phyloP scores from a whole-genome alignment of 2,888 invertebrate species.

The Synanthedon formicaeformis region DNA sequence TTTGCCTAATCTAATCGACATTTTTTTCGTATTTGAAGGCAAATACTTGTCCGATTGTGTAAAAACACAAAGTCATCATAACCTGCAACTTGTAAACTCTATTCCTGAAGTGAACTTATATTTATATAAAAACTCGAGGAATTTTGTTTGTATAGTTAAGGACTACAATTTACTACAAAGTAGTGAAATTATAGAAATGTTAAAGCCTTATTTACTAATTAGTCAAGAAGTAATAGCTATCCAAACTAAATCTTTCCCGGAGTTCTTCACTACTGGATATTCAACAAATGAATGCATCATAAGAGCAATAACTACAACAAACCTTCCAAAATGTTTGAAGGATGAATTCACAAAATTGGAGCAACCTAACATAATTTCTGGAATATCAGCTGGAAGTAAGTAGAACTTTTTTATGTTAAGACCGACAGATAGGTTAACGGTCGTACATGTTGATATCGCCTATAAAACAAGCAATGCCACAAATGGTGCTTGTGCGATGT shows the following conservation, averaged over 20 bases:
- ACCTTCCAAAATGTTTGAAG: conserved; percentile 12
- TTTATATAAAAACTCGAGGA: conserved; percentile 29
- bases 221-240: conserved; percentile 39
- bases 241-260: conserved; percentile 45
- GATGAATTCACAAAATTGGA: conserved; percentile 40
- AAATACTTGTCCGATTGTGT: conserved; percentile 42
- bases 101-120: conserved; percentile 34
- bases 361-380: conserved; percentile 61
- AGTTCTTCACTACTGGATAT: conserved; percentile 35
- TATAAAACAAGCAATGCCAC: too few relatives aligned
- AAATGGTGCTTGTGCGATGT: too few relatives aligned
- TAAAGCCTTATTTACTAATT: conserved; percentile 30
- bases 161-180: conserved; percentile 46
- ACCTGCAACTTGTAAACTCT: conserved; percentile 31
- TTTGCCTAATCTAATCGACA: conserved; percentile 26
- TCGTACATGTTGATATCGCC: too few relatives aligned
- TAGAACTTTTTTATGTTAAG: not conserved
- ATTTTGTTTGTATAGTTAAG: conserved; percentile 41
- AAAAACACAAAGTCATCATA: conserved; percentile 18
- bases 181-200: conserved; percentile 44
- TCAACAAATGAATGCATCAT: conserved; percentile 30
- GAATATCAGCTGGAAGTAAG: conserved; percentile 60
- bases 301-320: conserved; percentile 30
- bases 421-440: too few relatives aligned
- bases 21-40: conserved; percentile 49